These are phyloP conservation scores for Campoletis raptor DNA, from an alignment of 2,888 invertebrate genomes.

Conservation along the genomic window DNA sequence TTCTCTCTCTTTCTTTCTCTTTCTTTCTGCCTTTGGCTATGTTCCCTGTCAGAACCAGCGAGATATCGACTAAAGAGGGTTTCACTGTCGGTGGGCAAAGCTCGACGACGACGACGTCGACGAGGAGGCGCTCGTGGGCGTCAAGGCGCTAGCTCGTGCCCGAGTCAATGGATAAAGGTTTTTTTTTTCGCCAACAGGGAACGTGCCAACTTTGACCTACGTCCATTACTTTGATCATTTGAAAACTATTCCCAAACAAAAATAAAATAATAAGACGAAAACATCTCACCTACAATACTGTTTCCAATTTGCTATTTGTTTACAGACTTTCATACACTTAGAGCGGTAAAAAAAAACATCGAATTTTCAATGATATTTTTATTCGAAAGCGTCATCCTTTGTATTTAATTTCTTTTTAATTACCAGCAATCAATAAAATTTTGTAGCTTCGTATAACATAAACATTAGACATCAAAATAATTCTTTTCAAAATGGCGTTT, in stretches of 20 bases:
- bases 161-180: conserved; percentile 55
- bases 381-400: too few relatives aligned
- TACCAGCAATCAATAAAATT: not conserved
- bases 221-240: conserved; percentile 7
- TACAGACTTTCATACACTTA: not conserved
- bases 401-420: too few relatives aligned
- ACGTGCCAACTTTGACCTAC: conserved; percentile 43
- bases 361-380: too few relatives aligned
- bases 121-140: conserved; percentile 57
- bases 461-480: too few relatives aligned
- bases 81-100: conserved; percentile 72
- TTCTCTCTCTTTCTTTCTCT: not conserved
- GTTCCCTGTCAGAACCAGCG: conserved; percentile 69
- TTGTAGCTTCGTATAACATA: not conserved
- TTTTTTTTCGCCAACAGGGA: conserved; percentile 40
- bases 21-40: not conserved
- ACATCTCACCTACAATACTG: not conserved
- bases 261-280: not conserved
- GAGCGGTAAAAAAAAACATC: too few relatives aligned
- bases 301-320: not conserved
- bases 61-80: conserved; percentile 82
- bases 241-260: not conserved
- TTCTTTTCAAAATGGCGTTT: too few relatives aligned
- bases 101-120: conserved; percentile 57
- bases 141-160: conserved; percentile 48